Evolutionary conservation across 2,113 vertebrate genomes (phyloP).

Genomic region (Cariama cristata): DNA sequence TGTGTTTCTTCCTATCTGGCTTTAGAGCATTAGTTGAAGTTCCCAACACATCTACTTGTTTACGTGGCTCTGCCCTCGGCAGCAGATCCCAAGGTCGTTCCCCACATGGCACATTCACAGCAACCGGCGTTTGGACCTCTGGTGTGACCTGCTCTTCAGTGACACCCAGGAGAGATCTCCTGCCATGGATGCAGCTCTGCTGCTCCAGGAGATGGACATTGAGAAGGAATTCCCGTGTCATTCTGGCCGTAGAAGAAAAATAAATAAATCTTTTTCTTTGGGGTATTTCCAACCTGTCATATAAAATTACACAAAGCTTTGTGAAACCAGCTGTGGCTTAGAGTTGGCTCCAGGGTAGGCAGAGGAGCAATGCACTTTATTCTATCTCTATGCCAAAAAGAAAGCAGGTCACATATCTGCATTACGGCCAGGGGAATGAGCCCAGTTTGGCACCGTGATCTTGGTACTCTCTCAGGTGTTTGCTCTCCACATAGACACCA

Average conservation of each 20-base stretch:
- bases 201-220: fast-evolving
- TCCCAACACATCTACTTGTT: neutral
- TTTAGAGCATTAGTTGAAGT: neutral
- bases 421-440: neutral
- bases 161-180: neutral
- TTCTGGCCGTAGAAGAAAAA: neutral
- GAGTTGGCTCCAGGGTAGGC: neutral
- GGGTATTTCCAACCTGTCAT: neutral
- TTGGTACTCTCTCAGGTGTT: neutral
- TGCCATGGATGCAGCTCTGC: fast-evolving
- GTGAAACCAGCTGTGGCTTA: neutral
- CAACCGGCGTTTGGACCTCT: fast-evolving
- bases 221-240: neutral
- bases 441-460: neutral
- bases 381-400: neutral
- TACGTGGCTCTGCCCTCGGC: neutral
- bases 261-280: fast-evolving
- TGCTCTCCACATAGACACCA: neutral
- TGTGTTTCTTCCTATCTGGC: slow-evolving; percentile 2
- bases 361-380: neutral
- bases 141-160: neutral
- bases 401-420: neutral
- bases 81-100: slow-evolving; percentile 6
- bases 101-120: neutral
- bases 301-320: neutral